Base-by-base conservation (phyloP, 2,797 vertebrate species). In the Echiichthys vipera region DNA sequence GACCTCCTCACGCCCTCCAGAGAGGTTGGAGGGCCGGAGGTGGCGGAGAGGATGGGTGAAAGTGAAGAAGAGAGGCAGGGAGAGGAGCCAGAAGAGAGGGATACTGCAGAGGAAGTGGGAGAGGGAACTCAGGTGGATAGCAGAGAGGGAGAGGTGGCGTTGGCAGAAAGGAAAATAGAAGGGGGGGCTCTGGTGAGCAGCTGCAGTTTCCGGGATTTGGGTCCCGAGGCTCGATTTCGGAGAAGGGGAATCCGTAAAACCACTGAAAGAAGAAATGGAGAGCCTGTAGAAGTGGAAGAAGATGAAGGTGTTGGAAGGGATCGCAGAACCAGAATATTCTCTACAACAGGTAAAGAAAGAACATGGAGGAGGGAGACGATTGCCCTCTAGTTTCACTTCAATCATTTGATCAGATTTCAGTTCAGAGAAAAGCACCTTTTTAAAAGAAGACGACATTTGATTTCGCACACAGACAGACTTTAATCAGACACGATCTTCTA, bases 271-370 rank as follows among this genome's bases (percentile, higher is more conserved):
- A 82, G 82, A 72, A 75, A 83, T 36, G 75, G 65, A 72, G 71
- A 53, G 55, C 59, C 39, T 68, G 32, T 86, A 83, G 74, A 91
- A 56, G 78, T 67, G 49, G 85, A 89, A 65, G 88, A 88, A 54
- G 89, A 86, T 18, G 91, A 78, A 83, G 88, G 74, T 88, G 74
- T 64, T 85, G 94, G 80, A 86, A 91, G 94, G 62, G 94, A 95
- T 67, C 92, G 92, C 87, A 94, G 93, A 89, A 85, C 94, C 63
- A 86, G 92, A 93, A 84, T 95, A 81, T 95, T 94, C 85, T 77
- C 85, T 37, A 34, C 36, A 82, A 74, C 92, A 95, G 94, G 95
- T 95, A 93, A 91, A 68, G 46, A 63, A 34, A 75, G 65, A 54
- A 67, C 32, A 74, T 22, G 24, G 51, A 58, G 49, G 54, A 17